These are phyloP conservation scores for Schizotus pectinicornis DNA, from an alignment of 2,888 invertebrate species.

Conservation along the genomic window DNA sequence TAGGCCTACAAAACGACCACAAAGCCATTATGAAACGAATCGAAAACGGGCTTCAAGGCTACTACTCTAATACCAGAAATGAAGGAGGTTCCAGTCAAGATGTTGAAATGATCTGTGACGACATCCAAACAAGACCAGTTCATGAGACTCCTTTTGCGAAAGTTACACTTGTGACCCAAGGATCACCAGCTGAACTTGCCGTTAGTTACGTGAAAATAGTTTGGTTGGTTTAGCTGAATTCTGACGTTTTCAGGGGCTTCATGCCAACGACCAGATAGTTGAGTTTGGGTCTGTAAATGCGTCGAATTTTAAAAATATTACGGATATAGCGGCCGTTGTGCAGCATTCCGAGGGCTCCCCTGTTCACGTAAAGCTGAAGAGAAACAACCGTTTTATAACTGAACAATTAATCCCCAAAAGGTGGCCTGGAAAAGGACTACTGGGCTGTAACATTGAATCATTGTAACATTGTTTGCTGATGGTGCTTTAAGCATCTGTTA, in stretches of 20 bases:
- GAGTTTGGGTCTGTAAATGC: conserved; percentile 80
- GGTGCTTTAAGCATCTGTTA: too few relatives aligned
- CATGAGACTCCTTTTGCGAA: conserved; percentile 66
- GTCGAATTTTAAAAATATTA: conserved; percentile 71
- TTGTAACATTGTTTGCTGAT: too few relatives aligned
- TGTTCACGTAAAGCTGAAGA: conserved; percentile 62
- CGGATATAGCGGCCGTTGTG: conserved; percentile 74
- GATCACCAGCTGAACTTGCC: conserved; percentile 83
- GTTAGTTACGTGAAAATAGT: conserved; percentile 60
- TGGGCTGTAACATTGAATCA: conserved; percentile 72
- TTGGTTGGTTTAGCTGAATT: neutral
- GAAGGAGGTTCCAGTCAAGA: conserved; percentile 38
- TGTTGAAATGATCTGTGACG: conserved; percentile 16
- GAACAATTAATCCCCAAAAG: conserved; percentile 72
- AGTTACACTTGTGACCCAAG: conserved; percentile 74
- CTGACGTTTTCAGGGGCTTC: conserved; percentile 67
- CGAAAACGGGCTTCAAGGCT: conserved; percentile 73
- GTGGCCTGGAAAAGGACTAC: conserved; percentile 80
- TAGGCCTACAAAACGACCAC: conserved; percentile 89
- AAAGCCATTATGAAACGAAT: conserved; percentile 83
- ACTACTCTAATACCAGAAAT: conserved; percentile 45
- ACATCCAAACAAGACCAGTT: neutral
- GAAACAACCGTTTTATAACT: conserved; percentile 62
- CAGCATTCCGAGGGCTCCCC: conserved; percentile 64
- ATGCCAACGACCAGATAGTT: conserved; percentile 71